These are phyloP conservation scores for Mercenaria mercenaria DNA, from an alignment of 1,140 invertebrate species.

Conservation along the genomic window DNA sequence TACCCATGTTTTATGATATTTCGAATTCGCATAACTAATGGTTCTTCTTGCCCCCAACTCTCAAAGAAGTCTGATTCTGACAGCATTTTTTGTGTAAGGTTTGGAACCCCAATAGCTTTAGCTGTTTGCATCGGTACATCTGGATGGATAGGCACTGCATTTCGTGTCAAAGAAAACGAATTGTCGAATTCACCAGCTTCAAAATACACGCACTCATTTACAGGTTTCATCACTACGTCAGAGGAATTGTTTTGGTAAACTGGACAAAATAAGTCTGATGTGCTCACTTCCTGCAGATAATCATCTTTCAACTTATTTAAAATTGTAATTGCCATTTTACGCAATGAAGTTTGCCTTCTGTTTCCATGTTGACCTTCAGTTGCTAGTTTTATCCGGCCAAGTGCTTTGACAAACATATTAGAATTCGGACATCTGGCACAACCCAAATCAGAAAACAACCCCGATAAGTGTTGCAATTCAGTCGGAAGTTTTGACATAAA, in stretches of 20 bases:
- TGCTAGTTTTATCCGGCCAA: background rate
- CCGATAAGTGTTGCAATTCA: background rate
- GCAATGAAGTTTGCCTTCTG: background rate
- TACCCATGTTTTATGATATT: constrained; percentile 74
- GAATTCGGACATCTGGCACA: background rate
- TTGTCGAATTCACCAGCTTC: background rate
- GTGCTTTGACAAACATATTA: constrained; percentile 4
- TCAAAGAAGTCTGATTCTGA: constrained; percentile 61
- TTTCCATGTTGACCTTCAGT: background rate
- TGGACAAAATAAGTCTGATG: background rate
- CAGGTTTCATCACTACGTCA: background rate
- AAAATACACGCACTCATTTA: constrained; percentile 16
- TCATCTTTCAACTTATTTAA: constrained; percentile 19
- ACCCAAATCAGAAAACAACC: background rate
- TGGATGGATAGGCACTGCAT: constrained; percentile 70
- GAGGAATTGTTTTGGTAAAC: background rate
- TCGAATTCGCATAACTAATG: constrained; percentile 73
- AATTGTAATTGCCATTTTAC: background rate
- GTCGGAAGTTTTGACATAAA: background rate
- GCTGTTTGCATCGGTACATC: constrained; percentile 69
- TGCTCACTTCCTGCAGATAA: background rate
- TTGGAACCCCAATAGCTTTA: constrained; percentile 71
- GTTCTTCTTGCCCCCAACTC: constrained; percentile 78
- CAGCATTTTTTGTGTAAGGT: constrained; percentile 64
- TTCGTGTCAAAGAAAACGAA: constrained; percentile 40